Conservation (phyloP, 1,140 invertebrate genomes). For the Ostrea edulis region DNA sequence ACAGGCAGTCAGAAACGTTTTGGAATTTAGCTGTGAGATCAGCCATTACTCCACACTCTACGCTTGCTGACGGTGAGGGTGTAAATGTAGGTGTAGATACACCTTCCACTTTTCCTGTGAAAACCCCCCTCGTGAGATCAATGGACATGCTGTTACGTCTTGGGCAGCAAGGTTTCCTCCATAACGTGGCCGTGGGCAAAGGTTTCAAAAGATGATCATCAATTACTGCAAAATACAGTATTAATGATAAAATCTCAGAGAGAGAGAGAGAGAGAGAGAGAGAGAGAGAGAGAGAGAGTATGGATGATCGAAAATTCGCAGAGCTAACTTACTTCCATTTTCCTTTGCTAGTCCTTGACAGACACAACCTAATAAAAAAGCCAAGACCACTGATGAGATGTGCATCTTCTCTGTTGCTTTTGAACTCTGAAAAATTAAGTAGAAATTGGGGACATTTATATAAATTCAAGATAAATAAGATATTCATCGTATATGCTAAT, state of each 20-base stretch:
- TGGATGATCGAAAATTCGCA: neutral
- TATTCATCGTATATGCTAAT: too few species aligned
- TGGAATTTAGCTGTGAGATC: slow-evolving; percentile 4
- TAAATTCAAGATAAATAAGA: too few species aligned
- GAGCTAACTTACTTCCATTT: neutral
- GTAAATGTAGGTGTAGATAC: neutral
- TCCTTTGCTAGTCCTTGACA: neutral
- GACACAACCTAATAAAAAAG: neutral
- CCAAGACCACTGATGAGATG: neutral
- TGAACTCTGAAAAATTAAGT: too few species aligned
- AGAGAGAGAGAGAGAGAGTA: neutral
- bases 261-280: neutral
- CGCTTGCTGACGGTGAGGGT: neutral
- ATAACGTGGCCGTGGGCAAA: neutral
- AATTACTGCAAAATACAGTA: neutral
- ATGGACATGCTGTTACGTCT: neutral
- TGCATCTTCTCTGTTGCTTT: neutral
- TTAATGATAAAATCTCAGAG: neutral
- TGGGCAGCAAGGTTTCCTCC: neutral
- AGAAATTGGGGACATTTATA: too few species aligned
- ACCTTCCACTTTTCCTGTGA: neutral
- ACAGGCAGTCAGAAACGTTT: neutral
- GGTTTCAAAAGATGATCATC: neutral
- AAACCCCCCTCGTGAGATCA: neutral
- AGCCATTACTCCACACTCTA: neutral